Evolutionary conservation across 2,888 invertebrate species (phyloP).

Genomic region (Thereva unica): DNA sequence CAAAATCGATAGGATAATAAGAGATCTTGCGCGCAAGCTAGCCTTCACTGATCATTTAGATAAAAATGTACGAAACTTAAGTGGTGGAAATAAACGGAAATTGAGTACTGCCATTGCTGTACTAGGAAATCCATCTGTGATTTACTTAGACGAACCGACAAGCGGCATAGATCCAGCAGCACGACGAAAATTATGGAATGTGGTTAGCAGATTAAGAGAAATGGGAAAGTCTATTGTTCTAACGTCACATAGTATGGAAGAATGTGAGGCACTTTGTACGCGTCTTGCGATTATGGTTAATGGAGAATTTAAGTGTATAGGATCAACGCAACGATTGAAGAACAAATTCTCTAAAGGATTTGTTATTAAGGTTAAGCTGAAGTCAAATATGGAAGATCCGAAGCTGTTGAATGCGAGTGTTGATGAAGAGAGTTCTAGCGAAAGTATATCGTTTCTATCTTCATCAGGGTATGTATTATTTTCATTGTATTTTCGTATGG

Average conservation of each 20-base stretch:
- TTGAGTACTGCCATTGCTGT: conserved; percentile 73
- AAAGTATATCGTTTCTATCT: no score
- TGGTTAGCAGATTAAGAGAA: conserved; percentile 65
- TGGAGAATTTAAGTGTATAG: conserved; percentile 70
- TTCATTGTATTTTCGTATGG: no score
- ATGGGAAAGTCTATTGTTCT: conserved; percentile 72
- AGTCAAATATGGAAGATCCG: no score
- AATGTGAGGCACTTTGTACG: conserved; percentile 76
- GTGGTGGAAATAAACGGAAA: conserved; percentile 76
- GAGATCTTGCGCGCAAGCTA: conserved; percentile 60
- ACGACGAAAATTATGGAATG: conserved; percentile 74
- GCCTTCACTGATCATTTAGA: conserved; percentile 67
- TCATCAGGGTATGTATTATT: no score
- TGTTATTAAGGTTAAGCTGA: no score
- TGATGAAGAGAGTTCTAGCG: no score
- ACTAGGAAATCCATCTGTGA: conserved; percentile 69
- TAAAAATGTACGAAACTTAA: conserved; percentile 65
- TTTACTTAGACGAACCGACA: conserved; percentile 72
- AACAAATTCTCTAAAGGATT: no score
- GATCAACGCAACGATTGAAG: conserved; percentile 59
- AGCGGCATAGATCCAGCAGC: conserved; percentile 61
- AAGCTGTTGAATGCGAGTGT: no score
- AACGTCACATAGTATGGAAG: conserved; percentile 80
- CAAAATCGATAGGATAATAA: conserved; percentile 49
- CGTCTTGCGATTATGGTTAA: conserved; percentile 76